Evolutionary conservation across 2,113 vertebrate species (phyloP), one percentile per base, ranked within the genome.

Genomic region (Seriola rivoliana): DNA sequence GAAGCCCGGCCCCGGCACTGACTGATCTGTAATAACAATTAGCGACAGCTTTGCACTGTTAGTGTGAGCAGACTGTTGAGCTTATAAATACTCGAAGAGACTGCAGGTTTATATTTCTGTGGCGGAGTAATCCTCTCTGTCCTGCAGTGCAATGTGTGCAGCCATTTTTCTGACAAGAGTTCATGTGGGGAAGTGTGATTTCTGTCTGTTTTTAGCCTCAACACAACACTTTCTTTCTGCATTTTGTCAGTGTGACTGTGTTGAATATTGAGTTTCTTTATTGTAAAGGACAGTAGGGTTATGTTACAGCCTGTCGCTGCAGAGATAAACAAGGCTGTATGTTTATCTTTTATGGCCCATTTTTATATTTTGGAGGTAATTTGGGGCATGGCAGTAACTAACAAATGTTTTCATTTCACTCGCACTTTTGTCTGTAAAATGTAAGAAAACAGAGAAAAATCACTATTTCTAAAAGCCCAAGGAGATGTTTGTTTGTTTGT

Each of bases 11-110:
- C 63, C 25, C 74, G 29, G 82, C 25, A 86, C 14, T 59, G 77
- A 71, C 84, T 84, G 88, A 93, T 89, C 87, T 87, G 82, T 77
- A 87, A 86, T 78, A 91, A 90, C 88, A 91, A 92, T 88, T 88
- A 85, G 77, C 86, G 52, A 59, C 79, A 85, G 78, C 85, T 71
- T 77, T 67, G 34, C 71, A 46, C 81, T 85, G 89, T 92, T 86
- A 71, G 72, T 77, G 68, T 71, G 75, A 81, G 75, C 66, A 60
- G 63, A 85, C 75, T 81, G 71, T 73, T 68, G 79, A 78, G 84
- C 74, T 85, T 79, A 77, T 80, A 84, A 91, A 90, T 83, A 89
- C 63, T 75, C 38, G 50, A 68, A 29, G 68, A 80, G 79, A 78
- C 64, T 0, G 14, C 38, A 52, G 60, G 80, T 88, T 89, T 84